These are phyloP conservation scores for Agelas oroides DNA, from an alignment of 37 sponge, comb jelly and placozoan species.

Conservation along the genomic window DNA sequence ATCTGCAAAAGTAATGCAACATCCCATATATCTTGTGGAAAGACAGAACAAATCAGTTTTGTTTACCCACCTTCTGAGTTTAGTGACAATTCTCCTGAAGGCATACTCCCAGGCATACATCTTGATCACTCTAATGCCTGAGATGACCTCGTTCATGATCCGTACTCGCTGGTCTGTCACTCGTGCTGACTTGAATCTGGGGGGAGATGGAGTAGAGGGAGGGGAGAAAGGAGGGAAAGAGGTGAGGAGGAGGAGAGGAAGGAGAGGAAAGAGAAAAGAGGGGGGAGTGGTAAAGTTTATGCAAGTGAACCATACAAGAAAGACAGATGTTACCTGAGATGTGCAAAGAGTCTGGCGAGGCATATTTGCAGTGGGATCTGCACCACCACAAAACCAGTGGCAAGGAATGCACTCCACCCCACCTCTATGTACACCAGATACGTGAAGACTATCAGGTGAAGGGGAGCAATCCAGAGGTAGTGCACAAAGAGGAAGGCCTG, in stretches of 20 bases:
- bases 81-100: constrained; percentile 57
- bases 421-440: constrained; percentile 64
- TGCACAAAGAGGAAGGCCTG: constrained; percentile 67
- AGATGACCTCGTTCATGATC: constrained; percentile 87
- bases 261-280: too few relatives aligned
- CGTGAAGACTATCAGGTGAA: constrained; percentile 51
- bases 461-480: constrained; percentile 58
- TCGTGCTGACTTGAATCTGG: constrained; percentile 68
- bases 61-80: constrained; percentile 62
- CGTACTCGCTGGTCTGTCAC: constrained; percentile 77
- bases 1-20: too few relatives aligned
- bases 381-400: constrained; percentile 21
- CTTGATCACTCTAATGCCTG: constrained; percentile 90
- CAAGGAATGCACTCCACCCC: constrained; percentile 51
- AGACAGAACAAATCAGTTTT: neutral
- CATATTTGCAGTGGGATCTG: constrained; percentile 51
- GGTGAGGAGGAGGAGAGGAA: too few relatives aligned
- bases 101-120: constrained; percentile 95
- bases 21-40: neutral
- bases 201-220: constrained; percentile 29
- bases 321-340: constrained; percentile 23
- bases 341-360: constrained; percentile 36
- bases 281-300: too few relatives aligned
- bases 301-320: too few relatives aligned
- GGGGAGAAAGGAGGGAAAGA: constrained; percentile 5